Percentiles rank a stretch among this genome's conserved stretches.
Conservation (phyloP, 1,140 invertebrate genomes). For the Phenacoccus solenopsis region DNA sequence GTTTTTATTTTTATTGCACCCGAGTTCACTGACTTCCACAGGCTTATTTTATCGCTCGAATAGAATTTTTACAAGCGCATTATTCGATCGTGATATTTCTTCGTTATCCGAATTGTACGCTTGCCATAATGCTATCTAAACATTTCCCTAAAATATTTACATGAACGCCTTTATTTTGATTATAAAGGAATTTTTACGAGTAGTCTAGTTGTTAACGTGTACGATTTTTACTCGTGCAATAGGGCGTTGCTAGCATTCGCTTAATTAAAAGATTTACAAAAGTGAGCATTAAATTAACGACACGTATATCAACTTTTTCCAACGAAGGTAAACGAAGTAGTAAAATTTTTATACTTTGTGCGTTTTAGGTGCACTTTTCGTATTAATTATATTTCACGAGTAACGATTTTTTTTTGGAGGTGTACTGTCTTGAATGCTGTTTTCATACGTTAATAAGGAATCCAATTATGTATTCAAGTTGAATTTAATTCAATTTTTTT, state of each 20-base stretch:
- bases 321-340: neutral
- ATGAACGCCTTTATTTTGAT: neutral
- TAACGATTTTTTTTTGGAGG: too few species aligned
- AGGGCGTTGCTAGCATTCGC: neutral
- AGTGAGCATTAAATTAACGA: neutral
- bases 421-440: too few species aligned
- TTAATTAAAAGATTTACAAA: neutral
- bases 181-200: neutral
- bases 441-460: too few species aligned
- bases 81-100: neutral
- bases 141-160: neutral
- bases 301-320: neutral
- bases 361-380: too few species aligned
- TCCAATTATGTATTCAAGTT: too few species aligned
- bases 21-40: neutral
- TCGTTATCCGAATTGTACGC: neutral
- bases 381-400: too few species aligned
- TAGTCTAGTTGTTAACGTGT: too few species aligned
- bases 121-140: neutral
- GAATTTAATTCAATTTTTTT: too few species aligned
- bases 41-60: neutral
- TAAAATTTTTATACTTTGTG: neutral
- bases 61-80: neutral
- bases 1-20: neutral
- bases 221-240: too few species aligned